Base-by-base conservation (phyloP, 1,140 invertebrate genomes). In the Hyphantria cunea region DNA sequence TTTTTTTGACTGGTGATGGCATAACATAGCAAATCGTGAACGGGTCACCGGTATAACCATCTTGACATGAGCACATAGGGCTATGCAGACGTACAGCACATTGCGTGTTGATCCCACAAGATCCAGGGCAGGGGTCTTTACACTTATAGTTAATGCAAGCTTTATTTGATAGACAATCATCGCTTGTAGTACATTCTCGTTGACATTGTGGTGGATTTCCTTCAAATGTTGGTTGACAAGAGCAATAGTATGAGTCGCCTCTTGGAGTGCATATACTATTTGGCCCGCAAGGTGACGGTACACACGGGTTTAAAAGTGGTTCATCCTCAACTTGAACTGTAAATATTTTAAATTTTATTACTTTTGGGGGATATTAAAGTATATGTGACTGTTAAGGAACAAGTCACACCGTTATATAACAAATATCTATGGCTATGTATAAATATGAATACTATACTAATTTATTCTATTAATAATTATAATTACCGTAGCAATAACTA, bases 61-160 rank as follows among this genome's bases (percentile, higher is more conserved):
- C 74, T 68, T 93, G 91, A 78, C 96, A 97, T 6, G 93, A 90
- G 70, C 96, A 97, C 48, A 94, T 93, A 11, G 95, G 94, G 42
- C 94, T 95, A 74, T 96, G 96, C 77, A 96, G 94, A 48, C 93
- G 93, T 8, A 96, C 95, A 37, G 60, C 89, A 74, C 95, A 96
- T 47, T 92, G 65, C 12, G 94, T 93, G 50, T 92, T 92, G 32
- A 92, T 82, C 39, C 95, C 95, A 71, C 95, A 96, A 2, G 94
- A 94, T 12, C 94, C 94, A 12, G 92, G 92, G 74, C 95, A 96
- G 42, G 95, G 95, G 82, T 96, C 93, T 60, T 88, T 86, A 78
- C 95, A 96, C 88, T 94, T 94, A 72, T 95, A 93, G 73, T 93
- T 94, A 11, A 94, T 93, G 70, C 95, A 96, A 14, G 94, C 95